Base-by-base conservation (phyloP, 1,140 invertebrate genomes). In the Drosophila bifasciata region DNA sequence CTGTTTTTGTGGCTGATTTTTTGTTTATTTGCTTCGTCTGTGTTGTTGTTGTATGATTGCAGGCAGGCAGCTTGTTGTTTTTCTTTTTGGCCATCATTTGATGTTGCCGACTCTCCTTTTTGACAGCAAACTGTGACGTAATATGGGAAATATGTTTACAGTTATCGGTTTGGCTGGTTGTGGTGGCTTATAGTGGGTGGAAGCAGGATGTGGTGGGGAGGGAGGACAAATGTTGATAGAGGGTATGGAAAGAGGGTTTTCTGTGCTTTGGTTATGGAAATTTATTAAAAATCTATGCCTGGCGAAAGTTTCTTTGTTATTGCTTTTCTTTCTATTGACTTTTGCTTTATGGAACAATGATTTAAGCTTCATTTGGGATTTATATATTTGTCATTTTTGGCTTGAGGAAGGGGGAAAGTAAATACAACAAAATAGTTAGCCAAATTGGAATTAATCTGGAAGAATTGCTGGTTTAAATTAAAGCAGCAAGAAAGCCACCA, bases 241-340 rank as follows among this genome's bases (percentile, higher is more conserved):
- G 32, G 9, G 9, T 32, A 3, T 36, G 32, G 32, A 3, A 36
- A 13, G 13, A 36, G n/a, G n/a, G n/a, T 36, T 13, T 36, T 36
- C 32, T 5, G 43, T 43, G 40, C 45, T 52, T 66, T 58, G 45
- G 46, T 51, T 64, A 67, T 62, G 58, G 61, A 76, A 76, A 86
- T 84, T 84, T 84, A 84, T 86, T 76, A 86, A 84, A 79, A 84
- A 80, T 76, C 72, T 69, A 85, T 85, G 79, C 68, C 73, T 60
- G 48, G 46, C 59, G 62, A 28, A 85, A 76, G 81, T 67, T 45
- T 11, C 11, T 5, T 13, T 62, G 67, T 61, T 64, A 60, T 67
- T 84, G 39, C 25, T 28, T 68, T 36, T 51, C 45, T 48, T 32
- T 46, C 41, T 56, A 40, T 68, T 67, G 62, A 48, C 46, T 57